A percentile compares a stretch with the other conserved stretches of the same genome.
These are phyloP conservation scores for Drosophila azteca DNA, from an alignment of 1,140 invertebrate genomes.

Conservation along the genomic window DNA sequence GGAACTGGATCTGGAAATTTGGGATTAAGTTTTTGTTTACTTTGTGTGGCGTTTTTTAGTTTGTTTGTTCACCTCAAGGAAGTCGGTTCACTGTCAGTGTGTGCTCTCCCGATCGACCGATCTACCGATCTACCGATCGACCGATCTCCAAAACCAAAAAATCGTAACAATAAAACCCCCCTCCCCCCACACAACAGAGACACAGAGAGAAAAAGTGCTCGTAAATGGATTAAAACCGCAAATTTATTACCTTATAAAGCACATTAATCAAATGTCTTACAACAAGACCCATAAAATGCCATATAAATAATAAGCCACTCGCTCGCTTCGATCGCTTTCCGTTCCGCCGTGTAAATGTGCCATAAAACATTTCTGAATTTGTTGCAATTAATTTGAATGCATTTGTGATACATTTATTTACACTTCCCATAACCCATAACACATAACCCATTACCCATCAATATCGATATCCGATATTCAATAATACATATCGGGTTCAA, in stretches of 20 bases:
- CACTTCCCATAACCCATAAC: conserved; percentile 35
- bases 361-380: conserved; percentile 44
- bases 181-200: conserved; percentile 9
- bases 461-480: conserved; percentile 35
- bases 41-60: conserved; percentile 79
- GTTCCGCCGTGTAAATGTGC: conserved; percentile 42
- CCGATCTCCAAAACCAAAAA: not conserved
- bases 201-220: conserved; percentile 58
- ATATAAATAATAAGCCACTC: conserved; percentile 63
- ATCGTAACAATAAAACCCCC: conserved; percentile 8
- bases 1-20: conserved; percentile 77
- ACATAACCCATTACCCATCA: conserved; percentile 20
- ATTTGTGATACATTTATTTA: conserved; percentile 42
- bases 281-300: conserved; percentile 58
- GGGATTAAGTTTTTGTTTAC: conserved; percentile 83
- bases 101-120: conserved; percentile 26
- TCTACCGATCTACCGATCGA: conserved; percentile 16
- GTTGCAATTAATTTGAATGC: conserved; percentile 60
- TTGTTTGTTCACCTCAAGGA: conserved; percentile 80
- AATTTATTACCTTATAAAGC: conserved; percentile 63
- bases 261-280: conserved; percentile 66
- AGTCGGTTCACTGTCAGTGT: conserved; percentile 66
- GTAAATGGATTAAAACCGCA: conserved; percentile 70
- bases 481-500: not conserved
- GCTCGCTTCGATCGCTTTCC: not conserved